Percentiles rank a stretch among this genome's conserved stretches.
phyloP scores from a whole-genome alignment of 1,140 invertebrate genomes.

The Cydia pomonella region DNA sequence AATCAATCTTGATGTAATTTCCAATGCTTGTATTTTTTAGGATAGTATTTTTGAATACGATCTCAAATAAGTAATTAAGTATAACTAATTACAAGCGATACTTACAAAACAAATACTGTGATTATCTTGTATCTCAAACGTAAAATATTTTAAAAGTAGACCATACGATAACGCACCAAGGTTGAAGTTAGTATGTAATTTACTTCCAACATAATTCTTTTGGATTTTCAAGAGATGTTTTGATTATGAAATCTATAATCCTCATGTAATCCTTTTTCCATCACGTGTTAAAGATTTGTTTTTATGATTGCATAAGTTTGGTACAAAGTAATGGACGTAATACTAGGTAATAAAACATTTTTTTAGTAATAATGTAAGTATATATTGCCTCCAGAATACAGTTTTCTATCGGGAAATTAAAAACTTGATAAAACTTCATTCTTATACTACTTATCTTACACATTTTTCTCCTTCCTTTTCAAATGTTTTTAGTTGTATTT shows the following conservation, averaged over 20 bases:
- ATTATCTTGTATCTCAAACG: neutral
- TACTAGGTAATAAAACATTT: no score
- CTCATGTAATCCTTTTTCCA: constrained; percentile 21
- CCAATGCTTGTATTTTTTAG: neutral
- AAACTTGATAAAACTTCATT: no score
- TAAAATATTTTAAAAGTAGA: neutral
- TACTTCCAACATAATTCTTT: neutral
- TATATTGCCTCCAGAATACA: no score
- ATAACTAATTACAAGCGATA: constrained; percentile 20
- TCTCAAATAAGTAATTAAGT: no score
- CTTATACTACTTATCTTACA: no score
- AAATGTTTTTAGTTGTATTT: no score
- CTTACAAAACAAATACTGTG: constrained; percentile 26
- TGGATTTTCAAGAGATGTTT: neutral
- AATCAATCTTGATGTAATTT: neutral
- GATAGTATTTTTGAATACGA: neutral
- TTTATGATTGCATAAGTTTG: neutral
- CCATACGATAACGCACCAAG: neutral
- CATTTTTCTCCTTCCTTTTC: no score
- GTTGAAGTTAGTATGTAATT: neutral
- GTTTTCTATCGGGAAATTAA: no score
- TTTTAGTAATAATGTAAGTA: no score
- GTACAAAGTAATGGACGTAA: no score
- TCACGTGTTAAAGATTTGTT: constrained; percentile 18
- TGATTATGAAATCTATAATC: constrained; percentile 4